Evolutionary conservation across 1,140 invertebrate genomes (phyloP).

Genomic region (Hyphantria cunea): DNA sequence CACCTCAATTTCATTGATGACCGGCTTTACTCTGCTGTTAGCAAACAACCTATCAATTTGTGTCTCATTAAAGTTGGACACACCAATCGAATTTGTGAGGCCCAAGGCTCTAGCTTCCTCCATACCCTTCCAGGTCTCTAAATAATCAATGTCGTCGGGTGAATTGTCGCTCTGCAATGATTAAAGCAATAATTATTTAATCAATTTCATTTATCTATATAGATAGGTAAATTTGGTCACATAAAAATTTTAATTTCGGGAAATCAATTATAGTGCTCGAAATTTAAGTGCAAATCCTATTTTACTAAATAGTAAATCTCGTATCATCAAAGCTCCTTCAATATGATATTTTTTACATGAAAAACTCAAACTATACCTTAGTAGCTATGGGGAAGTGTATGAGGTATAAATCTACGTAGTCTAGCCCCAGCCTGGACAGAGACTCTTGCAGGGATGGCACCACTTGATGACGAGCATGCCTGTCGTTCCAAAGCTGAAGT

Average conservation of each 20-base stretch:
- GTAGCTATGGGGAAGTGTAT: constrained; percentile 88
- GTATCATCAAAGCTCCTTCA: no score
- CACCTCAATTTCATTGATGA: constrained; percentile 81
- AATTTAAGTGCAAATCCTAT: no score
- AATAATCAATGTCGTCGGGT: constrained; percentile 82
- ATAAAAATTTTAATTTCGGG: no score
- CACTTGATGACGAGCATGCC: constrained; percentile 82
- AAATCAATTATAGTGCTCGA: no score
- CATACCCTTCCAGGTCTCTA: constrained; percentile 89
- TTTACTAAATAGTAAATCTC: no score
- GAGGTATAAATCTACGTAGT: constrained; percentile 91
- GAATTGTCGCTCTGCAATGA: constrained; percentile 68
- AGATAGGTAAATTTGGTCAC: no score
- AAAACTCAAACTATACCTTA: constrained; percentile 41
- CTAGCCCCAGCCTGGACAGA: constrained; percentile 85
- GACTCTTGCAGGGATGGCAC: constrained; percentile 84
- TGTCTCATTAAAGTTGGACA: constrained; percentile 93
- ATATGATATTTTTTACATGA: no score
- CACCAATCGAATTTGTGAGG: constrained; percentile 89
- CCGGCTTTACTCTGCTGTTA: constrained; percentile 75
- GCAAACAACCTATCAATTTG: constrained; percentile 89
- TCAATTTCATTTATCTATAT: no score
- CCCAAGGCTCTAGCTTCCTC: constrained; percentile 87
- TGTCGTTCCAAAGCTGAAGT: constrained; percentile 72
- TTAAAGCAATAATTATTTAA: no score